Evolutionary conservation across 1,140 invertebrate genomes (phyloP), one percentile per base, ranked within the genome.

Genomic region (Philopotamus ludificatus): DNA sequence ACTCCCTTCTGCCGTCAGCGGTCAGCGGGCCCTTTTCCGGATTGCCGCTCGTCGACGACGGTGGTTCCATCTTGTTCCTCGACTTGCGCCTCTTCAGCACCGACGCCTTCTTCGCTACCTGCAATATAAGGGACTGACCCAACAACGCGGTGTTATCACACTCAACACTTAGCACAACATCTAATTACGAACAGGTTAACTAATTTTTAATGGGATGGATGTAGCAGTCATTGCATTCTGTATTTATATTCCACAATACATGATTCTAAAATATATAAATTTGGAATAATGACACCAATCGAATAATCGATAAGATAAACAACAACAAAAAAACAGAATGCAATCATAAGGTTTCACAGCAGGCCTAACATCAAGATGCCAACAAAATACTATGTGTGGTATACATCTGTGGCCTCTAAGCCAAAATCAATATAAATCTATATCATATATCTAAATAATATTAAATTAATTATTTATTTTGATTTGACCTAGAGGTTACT

Each of bases 71-170:
- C 61, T 86, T 83, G 61, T 85, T 86, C 66, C 85, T 80, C 28
- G 87, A 89, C 75, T 89, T 88, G 34, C 87, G 77, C 63, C 87
- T 79, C 74, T 88, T 88, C 64, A 90, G 77, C 63, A 89, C 86
- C 70, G 86, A 88, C 39, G 87, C 87, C 73, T 87, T 87, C 74
- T 89, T 89, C 58, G 87, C 86, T 67, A 89, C 87, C 86, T 89
- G 85, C 70, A 85, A 83, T 77, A 87, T 85, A 71, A 86, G 79
- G 79, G 83, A 85, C 83, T 85, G 81, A 82, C 82, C 81, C 81
- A 70, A 67, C 62, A 10, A 65, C 41, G 59, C 58, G 63, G 58
- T 18, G 66, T 70, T 70, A 68, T 57, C 50, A 70, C 69, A 70
- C 66, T 54, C 65, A 70, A 70, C 69, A 70, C 68, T 70, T 63